Conservation (phyloP, 2,113 vertebrate genomes). For the Sclerurus mexicanus region DNA sequence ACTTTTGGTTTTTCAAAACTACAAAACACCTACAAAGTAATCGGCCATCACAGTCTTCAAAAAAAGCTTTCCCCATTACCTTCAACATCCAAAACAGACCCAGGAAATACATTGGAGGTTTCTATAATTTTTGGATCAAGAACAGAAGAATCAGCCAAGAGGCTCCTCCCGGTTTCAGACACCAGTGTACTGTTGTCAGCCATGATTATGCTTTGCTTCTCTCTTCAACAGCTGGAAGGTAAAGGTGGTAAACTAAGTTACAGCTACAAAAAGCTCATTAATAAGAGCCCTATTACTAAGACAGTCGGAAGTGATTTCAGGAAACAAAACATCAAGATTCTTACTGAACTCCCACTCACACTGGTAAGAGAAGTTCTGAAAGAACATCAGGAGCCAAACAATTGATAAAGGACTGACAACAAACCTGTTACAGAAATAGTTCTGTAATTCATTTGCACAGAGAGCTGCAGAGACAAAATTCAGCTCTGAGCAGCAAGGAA, state of each 20-base stretch:
- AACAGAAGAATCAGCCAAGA: slow-evolving; percentile 88
- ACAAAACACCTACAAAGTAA: not conserved
- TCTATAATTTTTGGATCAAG: slow-evolving; percentile 88
- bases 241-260: not conserved
- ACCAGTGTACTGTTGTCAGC: slow-evolving; percentile 83
- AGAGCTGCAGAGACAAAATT: not conserved
- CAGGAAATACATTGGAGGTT: slow-evolving; percentile 75
- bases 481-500: not conserved
- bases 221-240: slow-evolving; percentile 25
- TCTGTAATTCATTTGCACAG: not conserved
- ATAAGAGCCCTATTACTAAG: not conserved
- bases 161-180: slow-evolving; percentile 77
- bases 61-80: slow-evolving; percentile 71
- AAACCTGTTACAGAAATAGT: not conserved
- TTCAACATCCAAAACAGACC: slow-evolving; percentile 73
- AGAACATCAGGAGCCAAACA: not conserved
- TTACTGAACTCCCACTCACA: not conserved
- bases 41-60: not conserved
- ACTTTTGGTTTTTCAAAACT: not conserved
- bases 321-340: not conserved
- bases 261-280: not conserved
- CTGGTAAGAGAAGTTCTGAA: not conserved
- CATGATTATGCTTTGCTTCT: slow-evolving; percentile 71
- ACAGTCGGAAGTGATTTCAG: not conserved
- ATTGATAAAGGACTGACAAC: not conserved